Evolutionary conservation across 2,797 vertebrate genomes (phyloP).

Genomic region (Sebastes hubbsi): DNA sequence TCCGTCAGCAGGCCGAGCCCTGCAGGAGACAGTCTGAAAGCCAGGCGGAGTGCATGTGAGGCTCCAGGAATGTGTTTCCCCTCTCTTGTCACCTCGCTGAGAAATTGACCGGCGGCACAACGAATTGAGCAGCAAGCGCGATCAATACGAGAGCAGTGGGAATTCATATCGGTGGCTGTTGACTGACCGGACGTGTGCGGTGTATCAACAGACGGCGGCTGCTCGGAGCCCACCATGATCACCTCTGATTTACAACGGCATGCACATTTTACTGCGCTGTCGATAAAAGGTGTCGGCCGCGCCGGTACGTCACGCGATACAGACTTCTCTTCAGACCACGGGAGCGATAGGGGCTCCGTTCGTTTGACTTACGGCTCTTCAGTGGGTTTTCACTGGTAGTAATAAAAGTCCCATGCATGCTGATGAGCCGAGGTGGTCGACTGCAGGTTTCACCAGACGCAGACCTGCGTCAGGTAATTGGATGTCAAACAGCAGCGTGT

Average conservation of each 20-base stretch:
- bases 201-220: neutral
- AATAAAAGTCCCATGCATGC: conserved; percentile 35
- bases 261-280: conserved; percentile 1
- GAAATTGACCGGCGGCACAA: conserved; percentile 30
- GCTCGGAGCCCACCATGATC: neutral
- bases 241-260: conserved; percentile 32
- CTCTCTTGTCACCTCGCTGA: conserved; percentile 27
- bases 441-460: neutral
- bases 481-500: conserved; percentile 1
- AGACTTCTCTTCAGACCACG: conserved; percentile 5
- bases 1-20: conserved; percentile 45
- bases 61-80: conserved; percentile 11
- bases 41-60: conserved; percentile 4
- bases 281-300: conserved; percentile 19
- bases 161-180: conserved; percentile 16
- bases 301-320: neutral
- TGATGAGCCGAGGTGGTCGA: conserved; percentile 20
- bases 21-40: conserved; percentile 5
- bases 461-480: conserved; percentile 9
- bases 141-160: conserved; percentile 43
- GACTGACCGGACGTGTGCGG: conserved; percentile 9
- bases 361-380: conserved; percentile 21
- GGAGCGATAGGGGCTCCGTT: neutral
- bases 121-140: conserved; percentile 20
- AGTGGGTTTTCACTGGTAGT: conserved; percentile 6